Percentiles rank a stretch among this genome's conserved stretches.
phyloP scores from a whole-genome alignment of 2,113 vertebrate species.

The Oryzias javanicus region DNA sequence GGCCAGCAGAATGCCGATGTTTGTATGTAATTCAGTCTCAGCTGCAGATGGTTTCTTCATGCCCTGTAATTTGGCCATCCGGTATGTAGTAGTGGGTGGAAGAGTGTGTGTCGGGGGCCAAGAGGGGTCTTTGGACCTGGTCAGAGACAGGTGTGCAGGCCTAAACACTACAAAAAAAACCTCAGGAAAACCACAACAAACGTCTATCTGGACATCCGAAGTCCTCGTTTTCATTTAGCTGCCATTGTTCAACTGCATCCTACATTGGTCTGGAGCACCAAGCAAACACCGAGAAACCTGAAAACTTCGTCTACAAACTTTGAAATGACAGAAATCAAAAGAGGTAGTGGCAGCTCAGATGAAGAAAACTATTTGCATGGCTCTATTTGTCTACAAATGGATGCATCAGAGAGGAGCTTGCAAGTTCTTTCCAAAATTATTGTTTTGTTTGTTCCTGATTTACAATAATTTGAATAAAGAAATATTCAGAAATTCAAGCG shows the following conservation, averaged over 20 bases:
- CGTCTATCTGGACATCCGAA: background rate
- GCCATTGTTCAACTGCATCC: conserved; percentile 8
- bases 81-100: conserved; percentile 43
- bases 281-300: no score
- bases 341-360: no score
- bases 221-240: conserved; percentile 22
- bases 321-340: no score
- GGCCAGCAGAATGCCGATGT: conserved; percentile 71
- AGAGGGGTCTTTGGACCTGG: conserved; percentile 55
- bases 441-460: no score
- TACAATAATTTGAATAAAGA: no score
- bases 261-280: conserved; percentile 17
- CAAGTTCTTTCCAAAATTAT: no score
- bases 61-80: conserved; percentile 74
- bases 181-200: conserved; percentile 45
- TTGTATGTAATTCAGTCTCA: conserved; percentile 72
- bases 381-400: no score
- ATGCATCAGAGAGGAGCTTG: no score
- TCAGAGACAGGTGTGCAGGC: conserved; percentile 65
- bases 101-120: conserved; percentile 29
- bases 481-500: no score
- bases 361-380: no score
- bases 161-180: conserved; percentile 56
- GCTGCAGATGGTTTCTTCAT: conserved; percentile 69
- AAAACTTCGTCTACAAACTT: no score